These are phyloP conservation scores for Danaus chrysippus DNA, from an alignment of 2,888 invertebrate genomes.

Conservation along the genomic window DNA sequence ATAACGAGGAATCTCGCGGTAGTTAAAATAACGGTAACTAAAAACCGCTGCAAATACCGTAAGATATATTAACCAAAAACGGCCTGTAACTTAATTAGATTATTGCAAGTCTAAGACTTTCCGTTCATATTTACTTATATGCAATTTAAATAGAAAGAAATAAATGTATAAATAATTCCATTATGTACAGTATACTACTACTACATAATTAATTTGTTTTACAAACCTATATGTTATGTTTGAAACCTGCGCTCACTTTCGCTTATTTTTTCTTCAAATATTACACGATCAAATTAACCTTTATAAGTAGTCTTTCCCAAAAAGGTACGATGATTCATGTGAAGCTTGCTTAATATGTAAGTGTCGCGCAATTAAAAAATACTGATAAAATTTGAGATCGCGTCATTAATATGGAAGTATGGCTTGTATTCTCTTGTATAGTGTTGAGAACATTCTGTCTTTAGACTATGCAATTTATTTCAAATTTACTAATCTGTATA, in stretches of 20 bases:
- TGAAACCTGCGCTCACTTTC: background rate
- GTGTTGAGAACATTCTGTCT: background rate
- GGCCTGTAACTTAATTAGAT: conserved; percentile 43
- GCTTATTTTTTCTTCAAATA: background rate
- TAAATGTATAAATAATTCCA: background rate
- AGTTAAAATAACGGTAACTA: conserved; percentile 64
- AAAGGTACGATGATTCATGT: conserved; percentile 22
- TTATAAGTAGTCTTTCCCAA: conserved; percentile 8
- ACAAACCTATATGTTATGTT: too few species aligned
- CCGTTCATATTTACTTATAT: conserved; percentile 18
- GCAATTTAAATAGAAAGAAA: conserved; percentile 2
- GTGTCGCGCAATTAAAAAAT: background rate
- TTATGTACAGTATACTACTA: background rate
- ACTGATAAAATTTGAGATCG: background rate
- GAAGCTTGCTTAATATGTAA: background rate
- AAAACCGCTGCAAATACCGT: conserved; percentile 72
- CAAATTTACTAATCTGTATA: too few species aligned
- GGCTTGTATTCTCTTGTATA: background rate
- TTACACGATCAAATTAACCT: conserved; percentile 3
- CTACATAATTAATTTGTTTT: background rate
- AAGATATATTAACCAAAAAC: conserved; percentile 58
- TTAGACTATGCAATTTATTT: too few species aligned
- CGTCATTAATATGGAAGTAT: background rate
- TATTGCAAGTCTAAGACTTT: conserved; percentile 43
- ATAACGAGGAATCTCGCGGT: conserved; percentile 33